Base-by-base conservation (phyloP, 2,797 vertebrate species). In the Mallotus villosus region DNA sequence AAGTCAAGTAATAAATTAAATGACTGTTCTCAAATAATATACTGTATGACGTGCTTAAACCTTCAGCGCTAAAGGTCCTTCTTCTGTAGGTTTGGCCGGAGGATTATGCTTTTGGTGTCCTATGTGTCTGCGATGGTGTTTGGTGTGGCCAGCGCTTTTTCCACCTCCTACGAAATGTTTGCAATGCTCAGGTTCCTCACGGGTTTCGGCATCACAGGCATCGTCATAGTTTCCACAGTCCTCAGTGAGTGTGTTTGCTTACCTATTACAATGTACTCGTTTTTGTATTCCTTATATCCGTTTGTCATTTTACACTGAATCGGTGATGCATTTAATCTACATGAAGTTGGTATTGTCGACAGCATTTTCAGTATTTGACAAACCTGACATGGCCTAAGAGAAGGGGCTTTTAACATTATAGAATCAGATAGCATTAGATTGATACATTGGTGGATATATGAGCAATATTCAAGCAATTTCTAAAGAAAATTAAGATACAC, bases 141-240 rank as follows among this genome's bases (percentile, higher is more conserved):
- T 63, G 86, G 74, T n/a, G 9, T 84, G 59, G 74, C 75, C 71
- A 85, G 83, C 4, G 63, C 80, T 22, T 87, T 86, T 79, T 84
- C 87, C 25, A 70, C 72, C 49, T 85, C 86, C n/a, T 76, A 78
- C 29, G 14, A 72, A 27, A 83, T 85, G 86, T 89, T 87, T 53
- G 81, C 80, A 2, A 73, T 86, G 11, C 27, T 85, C 58, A 75
- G 87, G 69, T 84, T 87, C 68, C 75, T 86, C 69, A 85, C 81
- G 1, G 87, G 87, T 9, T 67, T 89, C 22, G 74, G 76, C 16
- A 81, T 89, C 63, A 84, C 82, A 0, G 87, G 86, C 49, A 82
- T 84, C 8, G 76, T 74, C 70, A 87, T 87, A n/a, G 74, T 86
- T n/a, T 72, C 80, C 64, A 61, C 74, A 16, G 81, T 84, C 37